Conservation (phyloP, 2,113 vertebrate genomes). For the Pelmatolapia mariae region DNA sequence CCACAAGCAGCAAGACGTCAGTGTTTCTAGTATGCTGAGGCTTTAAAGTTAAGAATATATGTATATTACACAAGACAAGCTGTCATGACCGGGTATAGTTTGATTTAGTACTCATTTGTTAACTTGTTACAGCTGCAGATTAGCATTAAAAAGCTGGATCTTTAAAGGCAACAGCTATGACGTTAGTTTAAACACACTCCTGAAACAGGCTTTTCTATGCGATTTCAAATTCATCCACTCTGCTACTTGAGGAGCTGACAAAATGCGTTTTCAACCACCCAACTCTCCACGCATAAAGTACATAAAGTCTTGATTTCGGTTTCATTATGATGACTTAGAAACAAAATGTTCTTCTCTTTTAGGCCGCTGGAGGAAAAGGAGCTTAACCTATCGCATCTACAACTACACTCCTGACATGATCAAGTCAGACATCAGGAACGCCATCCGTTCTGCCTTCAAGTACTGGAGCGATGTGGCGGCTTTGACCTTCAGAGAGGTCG, state of each 20-base stretch:
- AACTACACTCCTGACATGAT: constrained; percentile 78
- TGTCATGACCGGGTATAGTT: neutral
- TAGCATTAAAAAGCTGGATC: neutral
- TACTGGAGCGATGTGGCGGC: constrained; percentile 80
- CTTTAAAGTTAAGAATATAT: neutral
- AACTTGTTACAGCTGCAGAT: neutral
- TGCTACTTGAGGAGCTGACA: neutral
- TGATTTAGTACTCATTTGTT: neutral
- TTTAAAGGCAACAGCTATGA: neutral
- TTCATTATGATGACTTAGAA: neutral
- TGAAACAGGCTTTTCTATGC: neutral
- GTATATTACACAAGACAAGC: neutral
- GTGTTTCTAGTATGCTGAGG: neutral
- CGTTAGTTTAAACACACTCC: neutral
- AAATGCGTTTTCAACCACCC: neutral
- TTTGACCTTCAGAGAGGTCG: constrained; percentile 78
- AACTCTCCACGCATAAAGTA: neutral
- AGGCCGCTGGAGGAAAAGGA: constrained; percentile 83
- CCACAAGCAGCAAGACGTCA: neutral
- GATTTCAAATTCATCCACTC: neutral
- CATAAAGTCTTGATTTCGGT: neutral
- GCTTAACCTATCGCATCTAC: constrained; percentile 79
- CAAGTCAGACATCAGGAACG: constrained; percentile 46
- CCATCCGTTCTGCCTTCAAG: constrained; percentile 76
- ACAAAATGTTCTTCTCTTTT: neutral